These are phyloP conservation scores for Lacerta bilineata DNA, from an alignment of 2,797 vertebrate species.

Conservation along the genomic window DNA sequence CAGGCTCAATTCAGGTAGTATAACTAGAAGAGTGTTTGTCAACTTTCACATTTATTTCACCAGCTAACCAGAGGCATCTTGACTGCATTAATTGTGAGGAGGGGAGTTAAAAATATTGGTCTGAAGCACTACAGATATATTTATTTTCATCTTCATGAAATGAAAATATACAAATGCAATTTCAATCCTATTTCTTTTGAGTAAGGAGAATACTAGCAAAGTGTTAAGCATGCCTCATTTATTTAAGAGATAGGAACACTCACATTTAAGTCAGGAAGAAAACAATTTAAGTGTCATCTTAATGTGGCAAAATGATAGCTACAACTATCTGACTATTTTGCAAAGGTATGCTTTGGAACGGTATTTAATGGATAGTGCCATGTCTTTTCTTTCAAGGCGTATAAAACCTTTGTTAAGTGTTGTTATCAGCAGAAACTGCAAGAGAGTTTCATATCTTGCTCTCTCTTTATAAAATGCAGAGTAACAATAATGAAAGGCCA, in stretches of 20 bases:
- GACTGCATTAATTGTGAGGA: neutral
- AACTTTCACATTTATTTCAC: neutral
- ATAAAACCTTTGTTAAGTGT: slow-evolving; percentile 49
- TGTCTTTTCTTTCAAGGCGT: slow-evolving; percentile 27
- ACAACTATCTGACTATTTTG: slow-evolving; percentile 33
- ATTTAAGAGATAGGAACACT: slow-evolving; percentile 13
- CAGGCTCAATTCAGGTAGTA: neutral
- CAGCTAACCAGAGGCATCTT: neutral
- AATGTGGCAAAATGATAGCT: slow-evolving; percentile 37
- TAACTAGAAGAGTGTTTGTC: neutral
- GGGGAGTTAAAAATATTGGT: neutral
- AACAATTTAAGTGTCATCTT: neutral
- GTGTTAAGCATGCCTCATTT: slow-evolving; percentile 19
- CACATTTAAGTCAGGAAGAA: neutral
- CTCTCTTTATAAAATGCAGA: slow-evolving; percentile 62
- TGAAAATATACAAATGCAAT: neutral
- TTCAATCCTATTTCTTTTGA: neutral
- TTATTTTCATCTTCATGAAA: neutral
- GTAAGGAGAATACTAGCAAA: neutral
- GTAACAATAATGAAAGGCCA: slow-evolving; percentile 72
- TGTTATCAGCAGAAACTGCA: slow-evolving; percentile 63
- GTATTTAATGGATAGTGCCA: slow-evolving; percentile 55
- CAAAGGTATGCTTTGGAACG: slow-evolving; percentile 22
- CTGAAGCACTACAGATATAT: neutral
- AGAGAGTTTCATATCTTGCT: slow-evolving; percentile 54